Percentiles rank a stretch among this genome's conserved stretches.
Evolutionary conservation across 2,797 vertebrate species (phyloP).

Genomic region (Halcyon leucocephala): DNA sequence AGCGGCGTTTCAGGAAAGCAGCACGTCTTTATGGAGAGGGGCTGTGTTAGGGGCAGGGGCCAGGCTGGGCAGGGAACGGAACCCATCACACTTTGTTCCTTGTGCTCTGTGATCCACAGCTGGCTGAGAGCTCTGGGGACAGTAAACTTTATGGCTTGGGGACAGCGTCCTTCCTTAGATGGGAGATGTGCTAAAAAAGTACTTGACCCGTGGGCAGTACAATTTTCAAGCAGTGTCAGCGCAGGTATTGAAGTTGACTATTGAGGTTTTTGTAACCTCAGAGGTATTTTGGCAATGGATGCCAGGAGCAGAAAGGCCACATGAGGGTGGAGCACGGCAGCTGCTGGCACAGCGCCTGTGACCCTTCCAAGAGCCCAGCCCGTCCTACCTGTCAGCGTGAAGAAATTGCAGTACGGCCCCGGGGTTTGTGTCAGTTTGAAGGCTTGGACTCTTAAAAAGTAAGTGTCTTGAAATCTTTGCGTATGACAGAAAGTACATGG

Average conservation of each 20-base stretch:
- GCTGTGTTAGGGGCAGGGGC: neutral
- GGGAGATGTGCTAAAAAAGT: neutral
- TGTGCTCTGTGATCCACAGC: neutral
- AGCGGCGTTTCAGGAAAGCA: neutral
- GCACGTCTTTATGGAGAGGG: neutral
- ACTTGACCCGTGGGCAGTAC: neutral
- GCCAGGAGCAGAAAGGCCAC: neutral
- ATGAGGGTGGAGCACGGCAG: neutral
- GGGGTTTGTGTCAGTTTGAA: neutral
- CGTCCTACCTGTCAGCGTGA: fast-evolving
- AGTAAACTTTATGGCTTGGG: neutral
- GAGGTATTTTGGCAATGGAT: neutral
- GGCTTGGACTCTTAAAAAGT: neutral
- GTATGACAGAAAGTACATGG: neutral
- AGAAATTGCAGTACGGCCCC: neutral
- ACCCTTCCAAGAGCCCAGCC: neutral
- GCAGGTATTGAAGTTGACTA: neutral
- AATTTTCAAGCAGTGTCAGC: neutral
- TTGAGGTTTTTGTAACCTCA: neutral
- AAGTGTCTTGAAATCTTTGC: neutral
- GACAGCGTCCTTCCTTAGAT: neutral
- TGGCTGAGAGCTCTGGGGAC: neutral
- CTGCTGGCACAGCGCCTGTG: neutral
- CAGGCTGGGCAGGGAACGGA: neutral
- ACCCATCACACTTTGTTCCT: neutral